Conservation (phyloP, 2,888 invertebrate genomes). For the Onchidella celtica region DNA sequence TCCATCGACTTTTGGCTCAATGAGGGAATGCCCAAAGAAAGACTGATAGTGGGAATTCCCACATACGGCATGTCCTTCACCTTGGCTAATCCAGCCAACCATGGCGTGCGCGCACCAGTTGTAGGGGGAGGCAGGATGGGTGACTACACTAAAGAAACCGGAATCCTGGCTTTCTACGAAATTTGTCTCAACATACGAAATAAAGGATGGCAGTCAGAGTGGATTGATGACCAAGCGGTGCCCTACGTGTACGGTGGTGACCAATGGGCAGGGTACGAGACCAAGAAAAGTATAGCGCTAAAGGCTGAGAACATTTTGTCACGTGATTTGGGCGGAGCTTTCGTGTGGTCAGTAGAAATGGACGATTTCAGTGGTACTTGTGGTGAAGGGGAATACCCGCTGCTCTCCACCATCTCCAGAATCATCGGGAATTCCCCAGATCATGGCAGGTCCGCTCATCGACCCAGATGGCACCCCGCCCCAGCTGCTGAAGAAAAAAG, state of each 20-base stretch:
- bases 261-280: slow-evolving; percentile 95
- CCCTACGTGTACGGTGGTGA: slow-evolving; percentile 94
- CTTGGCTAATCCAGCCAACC: slow-evolving; percentile 57
- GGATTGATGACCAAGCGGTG: slow-evolving; percentile 98
- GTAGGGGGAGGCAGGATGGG: slow-evolving; percentile 88
- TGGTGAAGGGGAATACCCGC: slow-evolving; percentile 32
- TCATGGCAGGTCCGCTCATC: too few species aligned
- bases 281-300: slow-evolving; percentile 90
- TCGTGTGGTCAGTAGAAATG: slow-evolving; percentile 98
- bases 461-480: too few species aligned
- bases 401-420: neutral
- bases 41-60: slow-evolving; percentile 92
- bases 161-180: slow-evolving; percentile 97
- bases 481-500: too few species aligned
- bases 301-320: slow-evolving; percentile 81
- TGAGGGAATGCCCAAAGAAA: slow-evolving; percentile 82
- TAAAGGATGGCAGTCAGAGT: slow-evolving; percentile 84
- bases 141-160: slow-evolving; percentile 94
- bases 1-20: slow-evolving; percentile 68
- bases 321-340: slow-evolving; percentile 87
- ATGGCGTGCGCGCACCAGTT: slow-evolving; percentile 90
- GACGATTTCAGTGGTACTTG: slow-evolving; percentile 88
- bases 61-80: too few species aligned
- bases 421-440: neutral
- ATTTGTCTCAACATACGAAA: slow-evolving; percentile 90